Percentiles rank a stretch among this genome's conserved stretches.
Conservation (phyloP, 1,140 invertebrate genomes). For the Atopsyche davidsoni region DNA sequence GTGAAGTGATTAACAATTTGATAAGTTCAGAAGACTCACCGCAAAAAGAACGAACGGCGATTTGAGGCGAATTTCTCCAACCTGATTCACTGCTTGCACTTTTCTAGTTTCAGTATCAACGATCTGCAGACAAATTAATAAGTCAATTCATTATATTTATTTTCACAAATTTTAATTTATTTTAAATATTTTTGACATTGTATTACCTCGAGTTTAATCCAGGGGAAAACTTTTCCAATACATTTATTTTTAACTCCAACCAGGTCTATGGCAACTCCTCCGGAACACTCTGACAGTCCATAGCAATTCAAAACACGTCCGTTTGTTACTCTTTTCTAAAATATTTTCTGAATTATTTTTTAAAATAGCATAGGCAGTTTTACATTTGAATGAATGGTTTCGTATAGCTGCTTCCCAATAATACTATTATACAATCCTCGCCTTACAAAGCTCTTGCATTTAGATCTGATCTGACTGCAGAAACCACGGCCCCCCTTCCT, state of each 20-base stretch:
- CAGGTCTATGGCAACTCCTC: background rate
- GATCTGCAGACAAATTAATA: conserved; percentile 11
- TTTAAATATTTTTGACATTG: background rate
- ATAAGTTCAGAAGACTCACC: too few relatives aligned
- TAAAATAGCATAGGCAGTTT: too few relatives aligned
- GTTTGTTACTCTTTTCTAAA: conserved; percentile 18
- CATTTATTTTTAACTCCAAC: conserved; percentile 4
- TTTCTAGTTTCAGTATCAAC: conserved; percentile 33
- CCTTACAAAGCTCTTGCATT: too few relatives aligned
- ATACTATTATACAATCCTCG: too few relatives aligned
- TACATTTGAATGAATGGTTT: too few relatives aligned
- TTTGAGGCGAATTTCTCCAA: conserved; percentile 38
- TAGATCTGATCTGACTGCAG: too few relatives aligned
- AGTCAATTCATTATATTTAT: background rate
- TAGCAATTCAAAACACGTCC: conserved; percentile 8
- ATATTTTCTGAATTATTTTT: too few relatives aligned
- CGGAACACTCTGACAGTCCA: conserved; percentile 14
- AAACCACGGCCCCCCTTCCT: too few relatives aligned
- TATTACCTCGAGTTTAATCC: conserved; percentile 23
- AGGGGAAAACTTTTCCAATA: conserved; percentile 13
- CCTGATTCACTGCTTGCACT: conserved; percentile 32
- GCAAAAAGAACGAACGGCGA: conserved; percentile 19
- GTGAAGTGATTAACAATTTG: too few relatives aligned
- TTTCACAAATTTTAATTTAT: background rate
- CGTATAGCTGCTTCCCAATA: too few relatives aligned